Evolutionary conservation across 2,797 vertebrate genomes (phyloP).

Genomic region (Malurus leucopterus): DNA sequence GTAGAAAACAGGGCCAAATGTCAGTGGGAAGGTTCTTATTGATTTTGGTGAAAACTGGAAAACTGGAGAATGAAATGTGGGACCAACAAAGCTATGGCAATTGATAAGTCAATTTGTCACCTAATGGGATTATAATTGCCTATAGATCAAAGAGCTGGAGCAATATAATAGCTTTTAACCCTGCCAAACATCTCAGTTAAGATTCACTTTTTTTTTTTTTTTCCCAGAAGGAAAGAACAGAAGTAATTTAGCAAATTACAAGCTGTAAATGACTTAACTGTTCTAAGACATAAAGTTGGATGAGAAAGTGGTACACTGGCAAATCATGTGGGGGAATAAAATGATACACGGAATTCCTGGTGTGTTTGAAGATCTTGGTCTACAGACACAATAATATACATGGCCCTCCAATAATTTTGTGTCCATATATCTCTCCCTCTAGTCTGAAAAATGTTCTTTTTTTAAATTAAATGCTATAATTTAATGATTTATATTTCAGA

Average conservation of each 20-base stretch:
- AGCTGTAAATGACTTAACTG: background rate
- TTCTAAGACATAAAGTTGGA: background rate
- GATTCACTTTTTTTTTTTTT: background rate
- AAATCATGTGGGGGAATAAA: background rate
- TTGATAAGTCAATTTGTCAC: background rate
- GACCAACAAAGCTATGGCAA: background rate
- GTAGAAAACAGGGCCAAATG: background rate
- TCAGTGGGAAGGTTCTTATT: background rate
- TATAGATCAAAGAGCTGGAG: constrained; percentile 1
- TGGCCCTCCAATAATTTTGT: background rate
- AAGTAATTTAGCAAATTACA: constrained; percentile 13
- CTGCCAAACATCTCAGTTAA: background rate
- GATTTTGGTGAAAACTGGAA: background rate
- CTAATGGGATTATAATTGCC: background rate
- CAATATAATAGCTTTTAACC: background rate
- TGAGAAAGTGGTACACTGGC: background rate
- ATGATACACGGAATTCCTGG: background rate
- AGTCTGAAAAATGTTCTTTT: background rate
- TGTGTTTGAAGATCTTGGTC: background rate
- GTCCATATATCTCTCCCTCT: background rate
- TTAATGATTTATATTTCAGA: background rate
- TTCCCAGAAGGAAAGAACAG: background rate
- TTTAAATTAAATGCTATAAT: background rate
- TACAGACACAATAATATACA: background rate
- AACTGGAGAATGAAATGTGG: background rate